phyloP scores from a whole-genome alignment of 1,140 invertebrate species.

The Gryllus bimaculatus region DNA sequence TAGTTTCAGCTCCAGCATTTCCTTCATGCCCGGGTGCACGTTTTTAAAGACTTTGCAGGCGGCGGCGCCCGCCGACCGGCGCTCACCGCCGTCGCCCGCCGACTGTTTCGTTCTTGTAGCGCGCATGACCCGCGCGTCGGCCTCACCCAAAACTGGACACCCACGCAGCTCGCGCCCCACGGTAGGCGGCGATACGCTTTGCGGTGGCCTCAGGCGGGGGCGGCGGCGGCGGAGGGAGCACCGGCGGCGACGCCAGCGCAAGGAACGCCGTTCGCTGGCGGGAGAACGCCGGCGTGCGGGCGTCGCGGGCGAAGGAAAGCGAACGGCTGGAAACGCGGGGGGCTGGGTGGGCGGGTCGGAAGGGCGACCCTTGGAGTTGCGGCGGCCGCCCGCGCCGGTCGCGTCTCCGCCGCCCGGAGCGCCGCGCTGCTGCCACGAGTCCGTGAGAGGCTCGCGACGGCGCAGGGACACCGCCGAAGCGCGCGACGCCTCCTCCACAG shows the following conservation, averaged over 20 bases:
- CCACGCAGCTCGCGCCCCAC: not conserved
- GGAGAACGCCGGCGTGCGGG: constrained; percentile 12
- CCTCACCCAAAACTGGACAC: not conserved
- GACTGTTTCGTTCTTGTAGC: constrained; percentile 12
- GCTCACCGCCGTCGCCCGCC: constrained; percentile 28
- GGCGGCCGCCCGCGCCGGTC: constrained; percentile 21
- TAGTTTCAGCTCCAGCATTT: constrained; percentile 68
- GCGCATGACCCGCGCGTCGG: constrained; percentile 19
- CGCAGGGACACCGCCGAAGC: constrained; percentile 61
- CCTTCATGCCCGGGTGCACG: constrained; percentile 47
- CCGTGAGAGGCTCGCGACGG: constrained; percentile 52
- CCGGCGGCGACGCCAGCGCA: not conserved
- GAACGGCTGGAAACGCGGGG: constrained; percentile 8
- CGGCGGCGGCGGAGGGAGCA: not conserved
- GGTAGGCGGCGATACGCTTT: not conserved
- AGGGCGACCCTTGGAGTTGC: constrained; percentile 30
- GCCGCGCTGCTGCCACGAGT: constrained; percentile 45
- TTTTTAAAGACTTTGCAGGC: constrained; percentile 28
- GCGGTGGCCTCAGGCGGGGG: not conserved
- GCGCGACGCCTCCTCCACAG: constrained; percentile 56
- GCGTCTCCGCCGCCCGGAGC: constrained; percentile 25
- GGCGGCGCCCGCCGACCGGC: constrained; percentile 28
- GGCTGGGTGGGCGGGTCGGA: constrained; percentile 18
- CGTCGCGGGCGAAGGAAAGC: not conserved
- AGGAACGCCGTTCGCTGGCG: not conserved